Evolutionary conservation across 2,797 vertebrate species (phyloP), one percentile per base, ranked within the genome.

Genomic region (Octomys mimax): DNA sequence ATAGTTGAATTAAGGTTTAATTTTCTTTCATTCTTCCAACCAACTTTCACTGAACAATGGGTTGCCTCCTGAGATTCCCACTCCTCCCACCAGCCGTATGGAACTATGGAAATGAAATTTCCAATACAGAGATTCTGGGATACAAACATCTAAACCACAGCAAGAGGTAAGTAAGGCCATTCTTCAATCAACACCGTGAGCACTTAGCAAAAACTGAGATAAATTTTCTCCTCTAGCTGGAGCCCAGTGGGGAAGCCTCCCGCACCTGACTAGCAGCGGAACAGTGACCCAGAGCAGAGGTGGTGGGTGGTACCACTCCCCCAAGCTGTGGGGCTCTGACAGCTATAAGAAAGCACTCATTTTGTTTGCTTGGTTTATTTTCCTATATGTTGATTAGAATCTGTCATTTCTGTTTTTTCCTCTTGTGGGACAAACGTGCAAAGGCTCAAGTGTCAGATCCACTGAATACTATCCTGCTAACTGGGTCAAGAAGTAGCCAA

Each of bases 21-120:
- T 80, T 96, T 89, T 36, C 12, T 92, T 93, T 49, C 14, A 31
- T 57, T 70, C 14, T 94, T 93, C 57, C 8, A 90, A 79, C 49
- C 82, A 66, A 80, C 79, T 93, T 61, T 93, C 80, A 80, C 49
- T 71, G 24, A 92, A 46, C 19, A 86, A 28, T 13, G 75, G 22
- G 33, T 16, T 6, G 3, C 42, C 59, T 26, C 42, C 57, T 59
- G 9, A 21, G 31, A 5, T 4, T 70, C 49, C 5, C 6, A 22
- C 18, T 16, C 57, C 68, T 14, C 33, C 46, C 6, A 10, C 42
- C 22, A 42, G n/a, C 61, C 9, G 28, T 14, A 36, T 12, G 31
- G 0, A 6, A 62, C 21, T 36, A 28, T 24, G 8, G 57, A 33
- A 66, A 66, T 26, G 33, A n/a, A 46, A 42, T 18, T 46, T 78